Percentiles rank a stretch among this genome's conserved stretches.
Conservation (phyloP, 2,113 vertebrate genomes). For the Neoarius graeffei region DNA sequence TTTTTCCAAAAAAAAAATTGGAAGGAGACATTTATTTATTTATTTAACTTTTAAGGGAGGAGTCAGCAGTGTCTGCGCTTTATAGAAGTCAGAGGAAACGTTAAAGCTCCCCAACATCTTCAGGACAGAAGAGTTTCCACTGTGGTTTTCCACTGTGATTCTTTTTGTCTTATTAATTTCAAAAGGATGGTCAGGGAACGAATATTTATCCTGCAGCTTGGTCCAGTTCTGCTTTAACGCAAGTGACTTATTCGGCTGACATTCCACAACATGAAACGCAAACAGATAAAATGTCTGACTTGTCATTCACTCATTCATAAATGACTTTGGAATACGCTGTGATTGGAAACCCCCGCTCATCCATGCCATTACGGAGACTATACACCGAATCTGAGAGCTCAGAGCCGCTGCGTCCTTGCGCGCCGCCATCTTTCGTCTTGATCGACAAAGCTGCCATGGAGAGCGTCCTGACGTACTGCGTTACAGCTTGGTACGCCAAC, state of each 20-base stretch:
- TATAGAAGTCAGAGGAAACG: not conserved
- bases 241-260: not conserved
- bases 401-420: too few species aligned
- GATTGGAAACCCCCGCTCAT: too few species aligned
- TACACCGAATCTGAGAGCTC: too few species aligned
- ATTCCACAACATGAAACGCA: not conserved
- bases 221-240: not conserved
- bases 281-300: not conserved
- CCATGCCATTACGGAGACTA: too few species aligned
- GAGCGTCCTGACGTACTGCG: too few species aligned
- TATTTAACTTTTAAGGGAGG: not conserved
- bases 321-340: not conserved
- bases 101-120: too few species aligned
- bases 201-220: too few species aligned
- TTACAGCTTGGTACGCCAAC: too few species aligned
- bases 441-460: too few species aligned
- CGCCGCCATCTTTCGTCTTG: too few species aligned
- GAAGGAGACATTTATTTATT: too few species aligned
- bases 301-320: not conserved
- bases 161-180: not conserved
- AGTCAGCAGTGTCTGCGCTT: not conserved
- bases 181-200: not conserved
- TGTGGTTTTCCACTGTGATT: not conserved
- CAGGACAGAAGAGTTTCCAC: not conserved
- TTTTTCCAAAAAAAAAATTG: not conserved